These are phyloP conservation scores for Dynastes maya DNA, from an alignment of 2,888 invertebrate species.

Conservation along the genomic window DNA sequence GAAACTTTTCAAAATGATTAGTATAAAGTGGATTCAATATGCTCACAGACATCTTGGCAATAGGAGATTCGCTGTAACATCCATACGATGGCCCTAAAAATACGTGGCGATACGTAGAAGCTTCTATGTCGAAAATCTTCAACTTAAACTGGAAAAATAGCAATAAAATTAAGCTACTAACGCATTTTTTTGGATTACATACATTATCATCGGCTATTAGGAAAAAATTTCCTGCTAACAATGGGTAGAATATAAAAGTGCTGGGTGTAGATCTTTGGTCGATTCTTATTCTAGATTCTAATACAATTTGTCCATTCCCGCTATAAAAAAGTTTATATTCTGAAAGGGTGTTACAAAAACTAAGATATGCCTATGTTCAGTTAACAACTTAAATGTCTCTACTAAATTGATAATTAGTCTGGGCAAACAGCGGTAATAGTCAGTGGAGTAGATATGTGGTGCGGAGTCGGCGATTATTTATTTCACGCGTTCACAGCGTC, in stretches of 20 bases:
- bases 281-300: slow-evolving; percentile 71
- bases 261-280: slow-evolving; percentile 78
- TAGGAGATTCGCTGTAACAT: slow-evolving; percentile 61
- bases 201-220: slow-evolving; percentile 78
- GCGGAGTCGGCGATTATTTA: no score
- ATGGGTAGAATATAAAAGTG: slow-evolving; percentile 71
- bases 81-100: slow-evolving; percentile 81
- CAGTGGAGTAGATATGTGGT: no score
- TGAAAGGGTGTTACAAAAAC: no score
- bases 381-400: no score
- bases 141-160: slow-evolving; percentile 76
- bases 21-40: neutral
- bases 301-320: slow-evolving; percentile 42
- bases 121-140: slow-evolving; percentile 77
- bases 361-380: no score
- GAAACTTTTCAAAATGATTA: neutral
- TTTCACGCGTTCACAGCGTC: no score
- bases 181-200: slow-evolving; percentile 37
- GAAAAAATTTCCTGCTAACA: slow-evolving; percentile 65
- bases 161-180: neutral
- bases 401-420: no score
- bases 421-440: no score
- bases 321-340: slow-evolving; percentile 21
- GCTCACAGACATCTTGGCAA: slow-evolving; percentile 46
- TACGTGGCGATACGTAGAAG: slow-evolving; percentile 79